A percentile compares a stretch with the other conserved stretches of the same genome.
phyloP scores from a whole-genome alignment of 2,888 invertebrate genomes.

The Drosophila dives region DNA sequence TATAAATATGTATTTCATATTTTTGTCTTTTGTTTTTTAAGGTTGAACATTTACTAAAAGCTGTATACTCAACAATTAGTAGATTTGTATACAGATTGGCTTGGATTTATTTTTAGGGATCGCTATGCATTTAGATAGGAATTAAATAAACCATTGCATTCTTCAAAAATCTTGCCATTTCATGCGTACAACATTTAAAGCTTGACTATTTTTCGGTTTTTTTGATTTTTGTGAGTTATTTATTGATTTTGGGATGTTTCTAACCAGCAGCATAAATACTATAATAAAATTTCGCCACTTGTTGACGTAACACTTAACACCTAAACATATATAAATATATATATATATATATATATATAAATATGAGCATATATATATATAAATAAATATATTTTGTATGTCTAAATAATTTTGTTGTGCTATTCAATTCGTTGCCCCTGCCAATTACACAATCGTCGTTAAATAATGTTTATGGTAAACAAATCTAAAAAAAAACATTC shows the following conservation, averaged over 20 bases:
- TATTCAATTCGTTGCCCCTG: constrained; percentile 6
- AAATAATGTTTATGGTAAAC: constrained; percentile 69
- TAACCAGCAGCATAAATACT: constrained; percentile 37
- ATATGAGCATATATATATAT: constrained; percentile 37
- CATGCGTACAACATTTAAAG: constrained; percentile 75
- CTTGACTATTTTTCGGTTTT: constrained; percentile 60
- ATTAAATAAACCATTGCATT: constrained; percentile 29
- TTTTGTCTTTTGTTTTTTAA: constrained; percentile 22
- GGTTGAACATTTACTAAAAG: constrained; percentile 57
- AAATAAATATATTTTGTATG: constrained; percentile 12
- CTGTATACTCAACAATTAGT: constrained; percentile 60
- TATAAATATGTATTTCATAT: constrained; percentile 59
- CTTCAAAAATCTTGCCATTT: constrained; percentile 13
- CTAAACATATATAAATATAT: constrained; percentile 20
- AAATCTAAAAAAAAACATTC: constrained; percentile 63
- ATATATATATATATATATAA: constrained; percentile 11
- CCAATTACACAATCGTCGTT: constrained; percentile 16
- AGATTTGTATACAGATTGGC: constrained; percentile 40
- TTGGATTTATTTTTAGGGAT: constrained; percentile 24
- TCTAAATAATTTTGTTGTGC: constrained; percentile 4
- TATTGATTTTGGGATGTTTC: constrained; percentile 37
- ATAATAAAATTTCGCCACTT: constrained; percentile 63
- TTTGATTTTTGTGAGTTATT: constrained; percentile 21
- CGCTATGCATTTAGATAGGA: constrained; percentile 30
- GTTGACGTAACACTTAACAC: constrained; percentile 63